Conservation (phyloP, 2,113 vertebrate genomes). For the Tympanuchus pallidicinctus region DNA sequence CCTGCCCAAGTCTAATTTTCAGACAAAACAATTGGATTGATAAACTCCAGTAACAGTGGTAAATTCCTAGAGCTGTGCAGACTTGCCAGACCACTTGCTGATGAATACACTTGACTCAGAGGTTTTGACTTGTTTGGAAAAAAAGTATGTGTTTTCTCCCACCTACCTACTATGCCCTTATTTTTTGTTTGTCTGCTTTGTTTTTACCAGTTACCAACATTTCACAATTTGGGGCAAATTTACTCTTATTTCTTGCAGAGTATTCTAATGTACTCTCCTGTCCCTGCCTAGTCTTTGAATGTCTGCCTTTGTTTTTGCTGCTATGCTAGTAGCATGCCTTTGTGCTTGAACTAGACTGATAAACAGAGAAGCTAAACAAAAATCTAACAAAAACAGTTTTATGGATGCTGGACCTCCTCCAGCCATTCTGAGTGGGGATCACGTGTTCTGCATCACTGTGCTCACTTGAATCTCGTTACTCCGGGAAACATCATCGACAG, state of each 20-base stretch:
- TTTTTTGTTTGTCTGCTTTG: not conserved
- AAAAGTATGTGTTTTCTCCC: not conserved
- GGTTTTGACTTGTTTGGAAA: not conserved
- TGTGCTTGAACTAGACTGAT: slow-evolving; percentile 3
- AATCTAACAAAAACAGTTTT: slow-evolving; percentile 9
- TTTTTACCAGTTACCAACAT: not conserved
- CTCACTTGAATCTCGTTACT: slow-evolving; percentile 53
- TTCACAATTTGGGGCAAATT: not conserved
- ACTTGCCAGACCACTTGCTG: not conserved
- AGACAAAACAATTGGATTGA: not conserved
- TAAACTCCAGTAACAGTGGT: not conserved
- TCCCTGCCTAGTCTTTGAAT: not conserved
- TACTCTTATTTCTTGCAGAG: not conserved
- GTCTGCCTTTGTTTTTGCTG: slow-evolving; percentile 12
- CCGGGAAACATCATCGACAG: slow-evolving; percentile 62
- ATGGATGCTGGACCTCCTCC: not conserved
- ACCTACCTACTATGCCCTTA: not conserved
- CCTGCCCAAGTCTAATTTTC: not conserved
- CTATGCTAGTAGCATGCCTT: not conserved
- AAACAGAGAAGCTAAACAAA: slow-evolving; percentile 53
- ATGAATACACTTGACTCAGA: not conserved
- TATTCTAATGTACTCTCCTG: not conserved
- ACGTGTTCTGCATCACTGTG: slow-evolving; percentile 25
- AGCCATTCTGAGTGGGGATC: not conserved
- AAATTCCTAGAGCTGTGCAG: not conserved